These are phyloP conservation scores for Takifugu bimaculatus DNA, from an alignment of 2,113 vertebrate species.

Conservation along the genomic window DNA sequence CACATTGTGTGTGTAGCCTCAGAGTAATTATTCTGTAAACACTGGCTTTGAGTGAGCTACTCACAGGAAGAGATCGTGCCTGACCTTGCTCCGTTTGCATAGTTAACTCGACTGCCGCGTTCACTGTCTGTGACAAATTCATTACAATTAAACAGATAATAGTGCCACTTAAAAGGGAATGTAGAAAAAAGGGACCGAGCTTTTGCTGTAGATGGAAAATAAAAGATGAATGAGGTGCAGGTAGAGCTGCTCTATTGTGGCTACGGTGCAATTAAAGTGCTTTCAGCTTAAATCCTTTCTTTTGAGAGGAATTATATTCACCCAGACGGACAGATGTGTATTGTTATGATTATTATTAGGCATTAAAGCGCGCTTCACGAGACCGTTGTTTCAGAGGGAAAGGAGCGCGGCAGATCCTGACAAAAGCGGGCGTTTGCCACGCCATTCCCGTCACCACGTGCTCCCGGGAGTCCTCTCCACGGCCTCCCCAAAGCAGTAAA, in stretches of 20 bases:
- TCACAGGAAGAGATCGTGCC: conserved; percentile 40
- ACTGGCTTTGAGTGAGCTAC: not conserved
- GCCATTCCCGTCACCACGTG: conserved; percentile 59
- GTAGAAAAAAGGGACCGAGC: conserved; percentile 72
- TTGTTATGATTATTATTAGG: too few relatives aligned
- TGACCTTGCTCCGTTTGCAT: conserved; percentile 62
- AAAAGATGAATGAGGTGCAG: conserved; percentile 86
- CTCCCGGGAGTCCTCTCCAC: conserved; percentile 43
- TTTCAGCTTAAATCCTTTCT: conserved; percentile 80
- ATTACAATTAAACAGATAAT: conserved; percentile 80
- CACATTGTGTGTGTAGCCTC: not conserved
- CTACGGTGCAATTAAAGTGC: conserved; percentile 80
- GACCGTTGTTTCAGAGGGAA: conserved; percentile 68
- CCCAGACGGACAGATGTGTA: conserved; percentile 33
- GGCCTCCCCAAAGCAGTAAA: conserved; percentile 58
- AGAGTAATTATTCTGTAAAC: too few relatives aligned
- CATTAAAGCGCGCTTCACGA: conserved; percentile 52
- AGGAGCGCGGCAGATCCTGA: conserved; percentile 69
- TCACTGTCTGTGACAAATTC: conserved; percentile 74
- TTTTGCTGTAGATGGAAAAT: too few relatives aligned
- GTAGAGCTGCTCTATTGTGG: conserved; percentile 76
- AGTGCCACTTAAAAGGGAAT: conserved; percentile 65
- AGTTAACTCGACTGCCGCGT: conserved; percentile 71
- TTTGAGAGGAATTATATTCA: conserved; percentile 81
- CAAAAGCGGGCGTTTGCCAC: conserved; percentile 66